phyloP scores from a whole-genome alignment of 2,888 invertebrate genomes.

The Catocala fraxini region DNA sequence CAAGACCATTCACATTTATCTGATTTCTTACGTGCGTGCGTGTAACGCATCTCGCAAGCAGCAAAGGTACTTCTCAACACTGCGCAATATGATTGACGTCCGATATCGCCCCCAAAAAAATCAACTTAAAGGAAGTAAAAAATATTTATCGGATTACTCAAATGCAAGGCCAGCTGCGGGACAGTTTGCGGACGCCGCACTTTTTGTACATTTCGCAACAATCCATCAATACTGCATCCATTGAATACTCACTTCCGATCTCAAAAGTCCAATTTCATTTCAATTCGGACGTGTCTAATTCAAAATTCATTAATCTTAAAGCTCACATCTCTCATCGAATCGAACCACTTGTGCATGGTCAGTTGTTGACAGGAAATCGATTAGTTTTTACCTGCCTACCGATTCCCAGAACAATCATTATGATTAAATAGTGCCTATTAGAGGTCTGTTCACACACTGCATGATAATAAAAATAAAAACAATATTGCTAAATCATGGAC shows the following conservation, averaged over 20 bases:
- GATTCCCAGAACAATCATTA: slow-evolving; percentile 40
- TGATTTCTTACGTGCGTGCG: not conserved
- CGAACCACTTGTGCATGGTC: slow-evolving; percentile 81
- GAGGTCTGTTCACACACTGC: slow-evolving; percentile 14
- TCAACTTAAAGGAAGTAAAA: slow-evolving; percentile 63
- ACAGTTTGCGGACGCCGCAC: slow-evolving; percentile 72
- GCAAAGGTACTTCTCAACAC: slow-evolving; percentile 22
- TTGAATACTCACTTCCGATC: slow-evolving; percentile 84
- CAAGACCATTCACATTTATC: not conserved
- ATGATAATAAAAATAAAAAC: not conserved
- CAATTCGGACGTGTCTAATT: slow-evolving; percentile 84
- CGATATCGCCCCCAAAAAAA: slow-evolving; percentile 34
- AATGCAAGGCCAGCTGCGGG: slow-evolving; percentile 79
- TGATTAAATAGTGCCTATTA: slow-evolving; percentile 15
- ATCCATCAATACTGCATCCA: slow-evolving; percentile 78
- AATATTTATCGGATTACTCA: slow-evolving; percentile 82
- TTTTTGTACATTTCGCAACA: slow-evolving; percentile 75
- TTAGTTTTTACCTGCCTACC: slow-evolving; percentile 61
- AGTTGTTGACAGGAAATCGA: slow-evolving; percentile 87
- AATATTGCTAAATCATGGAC: too few species aligned
- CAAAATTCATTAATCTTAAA: slow-evolving; percentile 83
- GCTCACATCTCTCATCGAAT: slow-evolving; percentile 63
- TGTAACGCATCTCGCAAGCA: not conserved
- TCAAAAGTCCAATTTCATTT: slow-evolving; percentile 81
- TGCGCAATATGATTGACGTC: slow-evolving; percentile 37